Conservation (phyloP, 2,113 vertebrate genomes). For the Elanus axillaris region DNA sequence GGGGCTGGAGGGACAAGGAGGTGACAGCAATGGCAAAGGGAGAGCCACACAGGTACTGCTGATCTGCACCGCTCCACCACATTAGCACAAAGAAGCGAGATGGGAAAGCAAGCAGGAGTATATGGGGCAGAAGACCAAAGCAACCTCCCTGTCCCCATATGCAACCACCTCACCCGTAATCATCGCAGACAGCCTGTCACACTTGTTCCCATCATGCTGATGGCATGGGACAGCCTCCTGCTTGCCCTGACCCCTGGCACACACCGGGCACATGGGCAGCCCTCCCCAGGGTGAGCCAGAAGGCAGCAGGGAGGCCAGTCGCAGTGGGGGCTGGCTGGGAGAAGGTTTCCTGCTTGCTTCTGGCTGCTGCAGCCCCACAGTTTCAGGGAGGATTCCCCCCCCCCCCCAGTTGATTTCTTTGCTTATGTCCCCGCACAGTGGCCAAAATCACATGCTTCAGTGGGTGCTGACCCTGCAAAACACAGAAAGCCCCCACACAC, state of each 20-base stretch:
- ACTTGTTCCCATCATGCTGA: background rate
- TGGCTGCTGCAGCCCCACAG: background rate
- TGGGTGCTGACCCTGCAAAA: background rate
- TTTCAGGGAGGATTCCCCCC: background rate
- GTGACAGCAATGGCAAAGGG: background rate
- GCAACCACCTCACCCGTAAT: background rate
- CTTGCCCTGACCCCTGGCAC: background rate
- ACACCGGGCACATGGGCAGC: rapidly evolving
- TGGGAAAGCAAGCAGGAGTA: background rate
- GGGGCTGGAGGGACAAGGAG: background rate
- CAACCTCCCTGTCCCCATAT: background rate
- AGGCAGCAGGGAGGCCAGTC: background rate
- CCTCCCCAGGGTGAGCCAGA: background rate
- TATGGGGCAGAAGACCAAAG: background rate
- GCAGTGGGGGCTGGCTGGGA: background rate
- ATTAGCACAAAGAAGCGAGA: background rate
- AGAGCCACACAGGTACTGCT: rapidly evolving
- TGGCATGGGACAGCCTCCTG: background rate
- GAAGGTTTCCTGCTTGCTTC: background rate
- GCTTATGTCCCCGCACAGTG: background rate
- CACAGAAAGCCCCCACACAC: background rate
- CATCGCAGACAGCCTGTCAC: background rate
- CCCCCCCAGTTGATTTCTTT: background rate
- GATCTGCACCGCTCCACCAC: background rate
- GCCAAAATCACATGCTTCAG: background rate